These are phyloP conservation scores for Lepidothrix coronata DNA, from an alignment of 2,113 vertebrate species.

Conservation along the genomic window DNA sequence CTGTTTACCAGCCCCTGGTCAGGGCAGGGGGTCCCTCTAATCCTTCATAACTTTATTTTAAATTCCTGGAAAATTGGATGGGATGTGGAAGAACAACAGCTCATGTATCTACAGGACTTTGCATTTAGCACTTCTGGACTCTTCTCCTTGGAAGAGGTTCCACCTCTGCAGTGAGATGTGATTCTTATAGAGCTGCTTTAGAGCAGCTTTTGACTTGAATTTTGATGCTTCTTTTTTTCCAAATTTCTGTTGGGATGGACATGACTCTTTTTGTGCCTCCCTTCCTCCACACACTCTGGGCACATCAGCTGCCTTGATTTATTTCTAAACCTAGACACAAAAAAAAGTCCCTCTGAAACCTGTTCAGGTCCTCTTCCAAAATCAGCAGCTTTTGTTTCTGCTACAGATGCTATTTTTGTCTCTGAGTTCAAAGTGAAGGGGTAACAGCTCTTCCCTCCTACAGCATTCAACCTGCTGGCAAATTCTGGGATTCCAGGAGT, in stretches of 20 bases:
- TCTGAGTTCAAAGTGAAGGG: not conserved
- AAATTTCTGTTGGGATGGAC: not conserved
- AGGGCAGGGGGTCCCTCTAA: not conserved
- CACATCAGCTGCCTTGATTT: not conserved
- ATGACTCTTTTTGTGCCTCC: not conserved
- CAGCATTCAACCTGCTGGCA: not conserved
- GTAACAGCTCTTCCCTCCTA: not conserved
- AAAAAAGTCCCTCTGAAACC: not conserved
- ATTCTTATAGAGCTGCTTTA: not conserved
- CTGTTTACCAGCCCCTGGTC: not conserved
- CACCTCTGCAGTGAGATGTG: not conserved
- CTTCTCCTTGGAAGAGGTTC: not conserved
- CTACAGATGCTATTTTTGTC: not conserved
- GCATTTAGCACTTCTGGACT: not conserved
- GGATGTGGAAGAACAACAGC: not conserved
- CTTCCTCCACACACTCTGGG: not conserved
- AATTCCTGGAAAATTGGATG: not conserved
- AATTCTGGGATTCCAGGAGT: not conserved
- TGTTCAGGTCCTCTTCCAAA: not conserved
- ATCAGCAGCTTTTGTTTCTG: not conserved
- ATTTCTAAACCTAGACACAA: not conserved
- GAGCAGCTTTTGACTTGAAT: not conserved
- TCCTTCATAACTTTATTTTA: not conserved
- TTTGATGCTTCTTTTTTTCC: not conserved
- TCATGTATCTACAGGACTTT: rapidly evolving